Base-by-base conservation (phyloP, 2,797 vertebrate genomes). In the Fratercula arctica region DNA sequence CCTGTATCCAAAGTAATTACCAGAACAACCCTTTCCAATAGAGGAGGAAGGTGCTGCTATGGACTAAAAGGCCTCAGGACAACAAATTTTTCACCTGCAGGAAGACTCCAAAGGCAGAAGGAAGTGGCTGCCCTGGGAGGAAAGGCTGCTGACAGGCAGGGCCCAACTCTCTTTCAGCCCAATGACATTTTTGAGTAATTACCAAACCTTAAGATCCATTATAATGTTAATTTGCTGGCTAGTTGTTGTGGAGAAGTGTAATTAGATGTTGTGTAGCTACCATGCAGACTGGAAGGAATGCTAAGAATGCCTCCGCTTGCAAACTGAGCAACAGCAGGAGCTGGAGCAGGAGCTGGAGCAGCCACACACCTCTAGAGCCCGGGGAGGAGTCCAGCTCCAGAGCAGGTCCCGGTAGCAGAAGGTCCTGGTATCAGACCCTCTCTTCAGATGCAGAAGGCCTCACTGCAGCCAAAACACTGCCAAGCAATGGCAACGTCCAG, bases 251-350 rank as follows among this genome's bases (percentile, higher is more conserved):
- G 98, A 98, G 98, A 98, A 98, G 98, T 97, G 98, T 98, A 98
- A 99, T 98, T 98, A 98, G 98, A 97, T 97, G 97, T 98, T 97
- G 97, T 98, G 98, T 97, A 98, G 98, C 98, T 96, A 97, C 54
- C 70, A 96, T 98, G 98, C 97, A 97, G 98, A 97, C 98, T 96
- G 98, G 98, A 98, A 99, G 98, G 98, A 99, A 99, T 98, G 98
- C 96, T 88, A 98, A 97, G 98, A 99, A 98, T 98, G 98, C 96
- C 43, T 81, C 80, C 92, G 48, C 35, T 70, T 43, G 24, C 19
- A 39, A 87, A 48, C 51, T 6, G 48, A 92, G 87, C 51, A 50
- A 13, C 45, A 57, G 81, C 1, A 28, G 20, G n/a, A 72, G 23
- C 41, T 39, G 39, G 82, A 69, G 11, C 68, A 57, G 69, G 81